Conservation (phyloP, 92 coral and sea anemone species). For the Meandrina meandrites region DNA sequence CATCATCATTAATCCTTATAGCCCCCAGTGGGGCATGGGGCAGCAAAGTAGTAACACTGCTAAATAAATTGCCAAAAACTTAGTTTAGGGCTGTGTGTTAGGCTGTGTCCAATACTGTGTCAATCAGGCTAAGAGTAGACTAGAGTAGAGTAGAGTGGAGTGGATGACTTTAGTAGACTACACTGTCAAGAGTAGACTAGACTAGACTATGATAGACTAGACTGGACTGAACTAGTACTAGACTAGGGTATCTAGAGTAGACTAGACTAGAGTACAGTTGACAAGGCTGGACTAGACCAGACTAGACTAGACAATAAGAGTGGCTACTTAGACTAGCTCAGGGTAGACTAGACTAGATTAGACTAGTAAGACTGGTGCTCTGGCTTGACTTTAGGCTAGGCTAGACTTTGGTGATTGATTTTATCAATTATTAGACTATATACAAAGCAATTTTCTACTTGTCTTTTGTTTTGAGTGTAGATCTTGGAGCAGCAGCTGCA, state of each 20-base stretch:
- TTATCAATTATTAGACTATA: no score
- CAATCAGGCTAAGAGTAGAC: not conserved
- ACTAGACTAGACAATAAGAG: no score
- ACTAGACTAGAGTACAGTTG: no score
- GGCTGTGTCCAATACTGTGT: not conserved
- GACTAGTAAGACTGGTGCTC: not conserved
- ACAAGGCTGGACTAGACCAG: no score
- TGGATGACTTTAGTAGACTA: not conserved
- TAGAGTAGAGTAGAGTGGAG: not conserved
- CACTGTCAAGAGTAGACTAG: not conserved
- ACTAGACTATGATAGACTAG: not conserved
- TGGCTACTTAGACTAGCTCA: no score
- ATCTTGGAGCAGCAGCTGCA: constrained; percentile 96
- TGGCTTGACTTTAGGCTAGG: not conserved
- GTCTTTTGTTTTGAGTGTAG: constrained; percentile 31
- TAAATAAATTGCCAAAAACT: not conserved
- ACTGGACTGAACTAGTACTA: not conserved
- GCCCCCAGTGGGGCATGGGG: no score
- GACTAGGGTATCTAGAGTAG: not conserved
- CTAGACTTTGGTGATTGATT: no score
- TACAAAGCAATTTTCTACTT: no score
- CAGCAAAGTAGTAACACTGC: no score
- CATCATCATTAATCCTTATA: no score
- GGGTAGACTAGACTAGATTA: not conserved
- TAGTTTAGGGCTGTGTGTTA: not conserved